Conservation (phyloP, 2,888 invertebrate genomes). For the Vandiemenella viatica region DNA sequence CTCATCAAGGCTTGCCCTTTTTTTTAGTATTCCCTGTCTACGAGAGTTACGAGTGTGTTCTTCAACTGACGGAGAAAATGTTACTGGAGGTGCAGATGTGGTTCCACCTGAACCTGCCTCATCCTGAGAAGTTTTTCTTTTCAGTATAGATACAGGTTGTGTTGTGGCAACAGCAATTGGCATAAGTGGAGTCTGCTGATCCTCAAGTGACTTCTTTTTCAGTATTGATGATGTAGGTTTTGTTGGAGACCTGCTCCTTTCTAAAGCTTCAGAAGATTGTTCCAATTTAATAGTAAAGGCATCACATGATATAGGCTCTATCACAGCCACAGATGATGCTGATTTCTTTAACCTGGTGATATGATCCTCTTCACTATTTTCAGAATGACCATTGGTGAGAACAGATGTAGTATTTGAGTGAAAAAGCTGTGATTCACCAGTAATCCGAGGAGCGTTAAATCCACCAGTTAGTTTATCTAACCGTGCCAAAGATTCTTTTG, state of each 20-base stretch:
- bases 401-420: background rate
- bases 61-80: slow-evolving; percentile 62
- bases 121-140: slow-evolving; percentile 37
- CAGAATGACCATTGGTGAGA: background rate
- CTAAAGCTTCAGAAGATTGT: background rate
- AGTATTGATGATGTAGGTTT: slow-evolving; percentile 38
- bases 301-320: background rate
- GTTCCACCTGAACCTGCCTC: slow-evolving; percentile 27
- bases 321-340: background rate
- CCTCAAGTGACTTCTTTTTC: slow-evolving; percentile 47
- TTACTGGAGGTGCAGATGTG: slow-evolving; percentile 47
- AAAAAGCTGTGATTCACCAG: background rate
- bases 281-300: too few relatives aligned
- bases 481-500: slow-evolving; percentile 49
- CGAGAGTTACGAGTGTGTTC: slow-evolving; percentile 27
- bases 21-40: slow-evolving; percentile 67
- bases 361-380: background rate
- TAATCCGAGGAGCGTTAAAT: background rate
- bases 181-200: slow-evolving; percentile 20
- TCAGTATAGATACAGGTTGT: slow-evolving; percentile 40
- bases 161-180: slow-evolving; percentile 4
- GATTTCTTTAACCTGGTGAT: background rate
- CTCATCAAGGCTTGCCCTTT: slow-evolving; percentile 69
- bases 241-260: background rate
- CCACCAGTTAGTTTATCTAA: slow-evolving; percentile 43